Evolutionary conservation across 2,113 vertebrate genomes (phyloP).

Genomic region (Amphilophus citrinellus): DNA sequence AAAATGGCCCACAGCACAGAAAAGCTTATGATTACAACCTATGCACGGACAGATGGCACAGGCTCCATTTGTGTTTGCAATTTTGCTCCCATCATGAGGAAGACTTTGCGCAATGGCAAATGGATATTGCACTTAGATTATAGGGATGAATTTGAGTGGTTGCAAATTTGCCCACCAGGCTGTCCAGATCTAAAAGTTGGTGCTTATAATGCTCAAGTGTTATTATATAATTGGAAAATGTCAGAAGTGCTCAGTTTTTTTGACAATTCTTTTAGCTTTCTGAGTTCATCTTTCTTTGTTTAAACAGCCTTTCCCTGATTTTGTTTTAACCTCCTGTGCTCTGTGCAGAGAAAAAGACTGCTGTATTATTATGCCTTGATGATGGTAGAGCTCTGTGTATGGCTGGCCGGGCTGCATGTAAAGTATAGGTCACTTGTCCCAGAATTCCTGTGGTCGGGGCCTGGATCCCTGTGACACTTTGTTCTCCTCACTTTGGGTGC

Average conservation of each 20-base stretch:
- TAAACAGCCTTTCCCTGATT: constrained; percentile 16
- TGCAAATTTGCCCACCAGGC: constrained; percentile 33
- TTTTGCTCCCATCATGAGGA: constrained; percentile 61
- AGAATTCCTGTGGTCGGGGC: constrained; percentile 75
- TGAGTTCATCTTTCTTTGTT: not conserved
- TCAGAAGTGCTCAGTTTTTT: not conserved
- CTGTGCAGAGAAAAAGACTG: constrained; percentile 46
- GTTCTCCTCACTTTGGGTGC: constrained; percentile 70
- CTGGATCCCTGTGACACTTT: constrained; percentile 74
- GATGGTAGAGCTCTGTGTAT: constrained; percentile 54
- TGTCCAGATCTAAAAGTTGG: constrained; percentile 18
- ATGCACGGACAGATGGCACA: constrained; percentile 65
- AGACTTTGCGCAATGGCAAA: constrained; percentile 43
- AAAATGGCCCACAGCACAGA: constrained; percentile 69
- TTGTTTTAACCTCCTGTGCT: constrained; percentile 31
- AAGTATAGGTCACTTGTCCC: constrained; percentile 81
- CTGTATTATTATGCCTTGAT: constrained; percentile 71
- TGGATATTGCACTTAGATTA: constrained; percentile 67
- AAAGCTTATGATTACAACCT: constrained; percentile 79
- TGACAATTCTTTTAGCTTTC: constrained; percentile 4
- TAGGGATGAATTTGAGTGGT: constrained; percentile 53
- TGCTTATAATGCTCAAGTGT: constrained; percentile 6
- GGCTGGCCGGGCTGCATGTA: constrained; percentile 63
- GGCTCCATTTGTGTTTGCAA: constrained; percentile 63
- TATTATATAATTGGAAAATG: constrained; percentile 38